Evolutionary conservation across 2,888 invertebrate genomes (phyloP), one percentile per base, ranked within the genome.

Genomic region (Lacanobia oleracea): DNA sequence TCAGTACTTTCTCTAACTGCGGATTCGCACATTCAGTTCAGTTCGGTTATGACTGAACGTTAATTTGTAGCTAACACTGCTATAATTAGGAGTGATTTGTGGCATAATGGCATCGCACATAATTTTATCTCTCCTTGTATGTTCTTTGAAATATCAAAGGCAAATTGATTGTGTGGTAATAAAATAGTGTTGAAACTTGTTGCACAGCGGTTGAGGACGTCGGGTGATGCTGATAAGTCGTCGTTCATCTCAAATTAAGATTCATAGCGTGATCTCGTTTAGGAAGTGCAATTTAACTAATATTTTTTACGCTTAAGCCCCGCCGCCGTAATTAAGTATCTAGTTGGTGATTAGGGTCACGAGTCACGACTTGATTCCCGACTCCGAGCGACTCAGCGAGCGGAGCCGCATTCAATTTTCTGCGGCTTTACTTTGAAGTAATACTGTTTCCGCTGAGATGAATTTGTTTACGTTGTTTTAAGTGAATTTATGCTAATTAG

Each of bases 1-100:
- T 91, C 87, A 86, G 85, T 88, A 89, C 93, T 93, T 91, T 94
- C 92, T 91, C 90, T 89, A 89, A 83, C 86, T 83, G 88, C 84
- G 87, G 89, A 91, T 92, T 91, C 87, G 87, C 86, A 86, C 88
- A 71, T 48, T 48, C 50, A 66, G 18, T 67, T 62, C 48, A 57
- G 82, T 65, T 64, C 48, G 53, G 82, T 71, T 64, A 77, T 54
- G 56, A 23, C 10, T 57, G 23, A 40, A 56, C n/a, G 65, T 65
- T 72, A 71, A 75, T 82, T 73, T 56, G 48, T 43, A 75, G 53
- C 61, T 68, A 40, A 76, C 65, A 75, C 59, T 72, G 43, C 48
- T 72, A 33, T 73, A 48, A 78, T 77, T 61, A 60, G 27, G 21
- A 56, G n/a, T 56, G 37, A 45, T 64, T 62, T 81, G 50, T 51